These are phyloP conservation scores for Pedicia rivosa DNA, from an alignment of 2,888 invertebrate species.

Conservation along the genomic window DNA sequence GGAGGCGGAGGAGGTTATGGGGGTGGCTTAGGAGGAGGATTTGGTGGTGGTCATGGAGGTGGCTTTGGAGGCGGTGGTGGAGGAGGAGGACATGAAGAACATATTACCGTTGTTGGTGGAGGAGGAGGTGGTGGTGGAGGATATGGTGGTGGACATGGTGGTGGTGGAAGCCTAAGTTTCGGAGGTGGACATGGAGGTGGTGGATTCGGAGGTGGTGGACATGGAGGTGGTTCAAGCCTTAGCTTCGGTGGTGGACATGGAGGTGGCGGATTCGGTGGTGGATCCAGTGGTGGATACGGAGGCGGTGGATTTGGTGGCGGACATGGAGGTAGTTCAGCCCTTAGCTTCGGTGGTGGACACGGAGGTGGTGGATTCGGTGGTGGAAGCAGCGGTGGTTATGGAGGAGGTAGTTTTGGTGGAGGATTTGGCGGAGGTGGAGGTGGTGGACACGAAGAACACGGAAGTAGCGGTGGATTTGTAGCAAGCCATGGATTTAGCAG, in stretches of 20 bases:
- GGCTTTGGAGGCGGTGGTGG: background rate
- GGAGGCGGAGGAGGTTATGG: background rate
- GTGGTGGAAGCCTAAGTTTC: background rate
- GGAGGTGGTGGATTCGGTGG: constrained; percentile 3
- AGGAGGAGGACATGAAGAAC: background rate
- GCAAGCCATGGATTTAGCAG: background rate
- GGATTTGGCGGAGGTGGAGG: constrained; percentile 10
- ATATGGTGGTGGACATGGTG: background rate
- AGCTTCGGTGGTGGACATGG: background rate
- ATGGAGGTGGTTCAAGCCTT: too few species aligned
- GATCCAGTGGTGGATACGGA: background rate
- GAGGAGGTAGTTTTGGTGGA: background rate
- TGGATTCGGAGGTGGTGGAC: background rate
- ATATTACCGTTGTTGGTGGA: background rate
- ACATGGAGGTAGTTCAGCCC: background rate
- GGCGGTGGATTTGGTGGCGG: background rate
- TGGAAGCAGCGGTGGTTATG: constrained; percentile 1
- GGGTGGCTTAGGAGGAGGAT: constrained; percentile 1
- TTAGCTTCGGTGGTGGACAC: constrained; percentile 1
- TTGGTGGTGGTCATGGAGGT: constrained; percentile 1
- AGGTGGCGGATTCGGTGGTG: background rate
- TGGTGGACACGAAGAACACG: constrained; percentile 14
- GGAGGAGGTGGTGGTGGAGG: constrained; percentile 1
- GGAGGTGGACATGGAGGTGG: constrained; percentile 2
- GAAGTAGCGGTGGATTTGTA: constrained; percentile 2